Evolutionary conservation across 2,888 invertebrate genomes (phyloP).

Genomic region (Cynaeus angustus): DNA sequence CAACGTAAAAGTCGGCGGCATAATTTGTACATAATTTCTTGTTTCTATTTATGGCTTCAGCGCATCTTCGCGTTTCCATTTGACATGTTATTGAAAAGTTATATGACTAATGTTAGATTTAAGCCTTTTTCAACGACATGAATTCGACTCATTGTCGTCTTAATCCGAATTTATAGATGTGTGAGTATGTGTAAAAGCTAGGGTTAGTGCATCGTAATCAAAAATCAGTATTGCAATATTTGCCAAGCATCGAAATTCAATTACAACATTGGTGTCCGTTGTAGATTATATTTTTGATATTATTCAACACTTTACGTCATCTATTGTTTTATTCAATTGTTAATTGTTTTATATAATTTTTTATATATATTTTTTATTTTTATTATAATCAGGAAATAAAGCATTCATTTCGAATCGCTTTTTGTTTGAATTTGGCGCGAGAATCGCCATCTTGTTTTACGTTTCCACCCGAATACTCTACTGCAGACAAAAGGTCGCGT

Average conservation of each 20-base stretch:
- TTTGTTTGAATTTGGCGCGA: constrained; percentile 18
- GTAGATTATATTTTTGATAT: constrained; percentile 46
- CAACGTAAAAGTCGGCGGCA: background rate
- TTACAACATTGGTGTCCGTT: constrained; percentile 32
- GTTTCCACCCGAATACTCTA: background rate
- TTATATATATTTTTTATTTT: constrained; percentile 43
- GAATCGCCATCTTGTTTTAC: background rate
- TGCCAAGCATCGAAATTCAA: constrained; percentile 29
- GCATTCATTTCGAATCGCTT: constrained; percentile 9
- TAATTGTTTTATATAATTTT: constrained; percentile 42
- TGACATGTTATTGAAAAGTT: constrained; percentile 1
- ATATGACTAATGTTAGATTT: constrained; percentile 32
- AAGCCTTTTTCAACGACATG: constrained; percentile 29
- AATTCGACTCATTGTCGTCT: constrained; percentile 32
- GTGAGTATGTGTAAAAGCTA: constrained; percentile 35
- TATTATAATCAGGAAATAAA: constrained; percentile 26
- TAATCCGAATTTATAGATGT: constrained; percentile 50
- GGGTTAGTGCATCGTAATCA: constrained; percentile 31
- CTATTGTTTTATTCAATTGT: constrained; percentile 37
- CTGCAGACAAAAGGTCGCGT: constrained; percentile 7
- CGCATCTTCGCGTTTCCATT: constrained; percentile 14
- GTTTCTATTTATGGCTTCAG: constrained; percentile 21
- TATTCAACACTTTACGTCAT: constrained; percentile 34
- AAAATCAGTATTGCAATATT: constrained; percentile 45
- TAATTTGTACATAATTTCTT: constrained; percentile 28